Evolutionary conservation across 2,797 vertebrate species (phyloP).

Genomic region (Gambusia yucatana): DNA sequence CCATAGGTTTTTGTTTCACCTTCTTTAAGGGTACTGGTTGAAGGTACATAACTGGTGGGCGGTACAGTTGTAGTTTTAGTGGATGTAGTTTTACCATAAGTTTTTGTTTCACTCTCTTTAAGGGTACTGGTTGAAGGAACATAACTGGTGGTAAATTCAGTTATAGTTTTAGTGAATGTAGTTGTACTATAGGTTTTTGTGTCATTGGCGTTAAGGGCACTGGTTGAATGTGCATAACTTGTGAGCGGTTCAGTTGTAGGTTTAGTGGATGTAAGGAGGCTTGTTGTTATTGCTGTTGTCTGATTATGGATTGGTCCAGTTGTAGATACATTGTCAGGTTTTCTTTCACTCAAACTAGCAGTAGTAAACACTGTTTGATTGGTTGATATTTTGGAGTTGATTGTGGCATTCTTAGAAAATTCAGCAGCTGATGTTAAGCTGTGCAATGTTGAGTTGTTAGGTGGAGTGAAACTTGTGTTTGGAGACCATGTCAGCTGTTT

Average conservation of each 20-base stretch:
- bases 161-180: background rate
- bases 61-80: background rate
- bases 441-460: background rate
- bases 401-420: background rate
- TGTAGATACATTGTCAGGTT: slow-evolving; percentile 1
- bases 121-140: background rate
- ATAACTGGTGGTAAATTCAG: too few species aligned
- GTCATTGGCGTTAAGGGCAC: background rate
- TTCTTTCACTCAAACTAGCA: background rate
- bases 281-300: slow-evolving; percentile 8
- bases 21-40: too few species aligned
- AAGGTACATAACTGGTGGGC: too few species aligned
- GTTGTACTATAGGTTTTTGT: background rate
- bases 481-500: background rate
- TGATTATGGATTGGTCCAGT: background rate
- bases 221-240: background rate
- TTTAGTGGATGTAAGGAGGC: background rate
- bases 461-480: slow-evolving; percentile 4
- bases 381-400: slow-evolving; percentile 1
- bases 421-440: background rate
- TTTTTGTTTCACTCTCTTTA: too few species aligned
- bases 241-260: background rate
- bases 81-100: too few species aligned
- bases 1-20: too few species aligned
- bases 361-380: background rate